Conservation (phyloP, 2,113 vertebrate genomes). For the Puffinus mauretanicus region DNA sequence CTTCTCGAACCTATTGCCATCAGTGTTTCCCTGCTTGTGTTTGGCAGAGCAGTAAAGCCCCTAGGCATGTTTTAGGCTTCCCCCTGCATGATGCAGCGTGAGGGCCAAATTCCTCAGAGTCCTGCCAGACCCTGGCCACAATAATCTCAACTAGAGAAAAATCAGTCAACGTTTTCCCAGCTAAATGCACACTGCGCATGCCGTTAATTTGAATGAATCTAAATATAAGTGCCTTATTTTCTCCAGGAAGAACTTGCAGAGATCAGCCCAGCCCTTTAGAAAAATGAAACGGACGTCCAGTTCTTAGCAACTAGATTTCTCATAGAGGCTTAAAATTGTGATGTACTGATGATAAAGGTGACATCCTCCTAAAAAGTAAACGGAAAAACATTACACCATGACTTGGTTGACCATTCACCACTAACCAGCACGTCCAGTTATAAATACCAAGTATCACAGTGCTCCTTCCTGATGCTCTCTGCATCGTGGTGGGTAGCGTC, state of each 20-base stretch:
- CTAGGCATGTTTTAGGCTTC: not conserved
- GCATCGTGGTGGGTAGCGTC: not conserved
- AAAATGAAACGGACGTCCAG: not conserved
- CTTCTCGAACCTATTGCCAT: not conserved
- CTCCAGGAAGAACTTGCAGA: not conserved
- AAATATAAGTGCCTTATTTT: not conserved
- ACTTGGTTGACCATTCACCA: not conserved
- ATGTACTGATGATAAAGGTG: not conserved
- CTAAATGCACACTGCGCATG: not conserved
- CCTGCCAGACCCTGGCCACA: not conserved
- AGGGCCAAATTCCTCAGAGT: not conserved
- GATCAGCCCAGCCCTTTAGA: not conserved
- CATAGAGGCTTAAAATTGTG: not conserved
- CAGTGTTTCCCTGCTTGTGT: not conserved
- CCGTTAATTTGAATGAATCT: not conserved
- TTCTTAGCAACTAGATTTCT: not conserved
- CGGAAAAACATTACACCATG: fast-evolving
- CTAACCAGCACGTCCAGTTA: not conserved
- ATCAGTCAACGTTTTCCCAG: not conserved
- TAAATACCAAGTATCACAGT: not conserved
- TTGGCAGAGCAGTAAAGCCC: not conserved
- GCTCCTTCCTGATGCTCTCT: not conserved
- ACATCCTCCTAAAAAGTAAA: not conserved
- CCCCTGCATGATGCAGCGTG: not conserved
- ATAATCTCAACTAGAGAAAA: not conserved